Percentiles rank a stretch among this genome's conserved stretches.
Conservation (phyloP, 2,888 invertebrate genomes). For the Trimorus sp. region DNA sequence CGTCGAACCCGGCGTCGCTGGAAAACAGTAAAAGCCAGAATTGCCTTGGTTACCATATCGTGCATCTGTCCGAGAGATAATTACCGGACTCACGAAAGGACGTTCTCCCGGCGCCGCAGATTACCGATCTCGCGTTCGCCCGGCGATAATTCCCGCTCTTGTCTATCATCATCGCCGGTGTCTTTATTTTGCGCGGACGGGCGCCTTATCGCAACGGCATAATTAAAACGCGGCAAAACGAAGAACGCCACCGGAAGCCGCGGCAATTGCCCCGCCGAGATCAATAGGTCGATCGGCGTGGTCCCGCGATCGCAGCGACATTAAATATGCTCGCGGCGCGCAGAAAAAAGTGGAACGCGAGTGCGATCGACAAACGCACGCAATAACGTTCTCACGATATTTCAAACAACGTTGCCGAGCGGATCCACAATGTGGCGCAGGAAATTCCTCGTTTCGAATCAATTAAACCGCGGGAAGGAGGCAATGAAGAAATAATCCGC, state of each 20-base stretch:
- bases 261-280: slow-evolving; percentile 53
- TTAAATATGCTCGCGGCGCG: slow-evolving; percentile 20
- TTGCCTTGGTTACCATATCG: slow-evolving; percentile 61
- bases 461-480: slow-evolving; percentile 30
- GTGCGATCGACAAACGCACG: slow-evolving; percentile 39
- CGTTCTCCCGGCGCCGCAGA: slow-evolving; percentile 54
- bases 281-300: slow-evolving; percentile 55
- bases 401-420: slow-evolving; percentile 33
- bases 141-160: slow-evolving; percentile 67
- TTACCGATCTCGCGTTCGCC: slow-evolving; percentile 58
- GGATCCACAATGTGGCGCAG: slow-evolving; percentile 31
- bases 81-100: slow-evolving; percentile 72
- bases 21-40: slow-evolving; percentile 60
- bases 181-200: slow-evolving; percentile 59
- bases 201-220: slow-evolving; percentile 51
- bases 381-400: slow-evolving; percentile 53
- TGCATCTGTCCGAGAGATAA: slow-evolving; percentile 69
- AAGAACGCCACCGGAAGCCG: slow-evolving; percentile 43
- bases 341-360: slow-evolving; percentile 16
- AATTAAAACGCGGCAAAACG: slow-evolving; percentile 55
- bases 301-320: slow-evolving; percentile 54
- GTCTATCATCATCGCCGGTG: slow-evolving; percentile 63
- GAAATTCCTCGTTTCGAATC: slow-evolving; percentile 51
- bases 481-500: slow-evolving; percentile 26
- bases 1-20: slow-evolving; percentile 60